These are phyloP conservation scores for Sinohyriopsis cumingii DNA, from an alignment of 2,888 invertebrate species.

Conservation along the genomic window DNA sequence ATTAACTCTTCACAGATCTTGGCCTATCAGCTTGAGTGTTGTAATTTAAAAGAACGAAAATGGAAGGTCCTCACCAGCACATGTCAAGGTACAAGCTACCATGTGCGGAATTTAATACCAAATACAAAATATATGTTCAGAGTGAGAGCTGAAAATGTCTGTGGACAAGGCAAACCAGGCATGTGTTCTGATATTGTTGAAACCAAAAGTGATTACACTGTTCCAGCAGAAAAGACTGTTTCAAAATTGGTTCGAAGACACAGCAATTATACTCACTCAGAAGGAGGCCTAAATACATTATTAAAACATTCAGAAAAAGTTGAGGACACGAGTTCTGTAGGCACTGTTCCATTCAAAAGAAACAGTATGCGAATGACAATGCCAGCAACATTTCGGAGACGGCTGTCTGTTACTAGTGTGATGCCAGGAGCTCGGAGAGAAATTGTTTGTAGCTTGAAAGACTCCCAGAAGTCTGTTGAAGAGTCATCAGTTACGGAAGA, in stretches of 20 bases:
- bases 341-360: slow-evolving; percentile 45
- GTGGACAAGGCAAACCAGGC: slow-evolving; percentile 57
- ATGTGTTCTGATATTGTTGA: slow-evolving; percentile 66
- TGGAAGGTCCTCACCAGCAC: slow-evolving; percentile 57
- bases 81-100: slow-evolving; percentile 58
- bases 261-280: slow-evolving; percentile 44
- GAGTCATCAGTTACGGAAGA: slow-evolving; percentile 33
- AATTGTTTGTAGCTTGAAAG: slow-evolving; percentile 39
- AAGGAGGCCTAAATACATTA: slow-evolving; percentile 42
- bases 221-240: slow-evolving; percentile 31
- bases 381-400: slow-evolving; percentile 30
- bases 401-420: slow-evolving; percentile 31
- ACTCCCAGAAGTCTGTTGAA: slow-evolving; percentile 39
- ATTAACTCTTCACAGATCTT: slow-evolving; percentile 49
- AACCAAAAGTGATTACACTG: slow-evolving; percentile 37
- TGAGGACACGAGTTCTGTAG: slow-evolving; percentile 28
- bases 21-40: slow-evolving; percentile 53
- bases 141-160: slow-evolving; percentile 59
- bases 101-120: slow-evolving; percentile 51
- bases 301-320: slow-evolving; percentile 31
- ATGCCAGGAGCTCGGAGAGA: slow-evolving; percentile 45
- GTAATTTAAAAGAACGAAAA: slow-evolving; percentile 32
- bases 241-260: slow-evolving; percentile 41
- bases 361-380: slow-evolving; percentile 41
- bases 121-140: slow-evolving; percentile 53